A percentile compares a stretch with the other conserved stretches of the same genome.
Evolutionary conservation across 2,797 vertebrate genomes (phyloP).

Genomic region (Botia almorhae): DNA sequence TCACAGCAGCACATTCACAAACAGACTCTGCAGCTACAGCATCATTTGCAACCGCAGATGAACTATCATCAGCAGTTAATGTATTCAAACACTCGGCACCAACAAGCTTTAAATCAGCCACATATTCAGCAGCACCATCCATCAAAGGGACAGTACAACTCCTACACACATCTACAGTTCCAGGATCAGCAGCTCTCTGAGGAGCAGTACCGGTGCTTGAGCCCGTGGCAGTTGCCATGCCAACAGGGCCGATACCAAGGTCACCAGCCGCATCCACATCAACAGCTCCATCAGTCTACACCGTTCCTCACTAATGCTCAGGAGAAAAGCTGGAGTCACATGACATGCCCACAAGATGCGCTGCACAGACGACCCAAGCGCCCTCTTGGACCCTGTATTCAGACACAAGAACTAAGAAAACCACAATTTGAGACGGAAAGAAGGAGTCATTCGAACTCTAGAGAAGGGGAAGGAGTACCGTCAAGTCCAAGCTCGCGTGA

Average conservation of each 20-base stretch:
- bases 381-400: slow-evolving; percentile 15
- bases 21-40: slow-evolving; percentile 43
- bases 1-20: slow-evolving; percentile 37
- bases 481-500: slow-evolving; percentile 6
- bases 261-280: slow-evolving; percentile 15
- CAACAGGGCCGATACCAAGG: slow-evolving; percentile 26
- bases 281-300: slow-evolving; percentile 1
- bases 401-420: slow-evolving; percentile 33
- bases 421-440: slow-evolving; percentile 29
- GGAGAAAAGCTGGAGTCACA: slow-evolving; percentile 27
- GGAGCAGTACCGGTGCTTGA: slow-evolving; percentile 20
- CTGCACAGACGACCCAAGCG: slow-evolving; percentile 7
- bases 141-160: slow-evolving; percentile 1
- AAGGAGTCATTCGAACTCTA: neutral
- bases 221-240: slow-evolving; percentile 20
- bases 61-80: slow-evolving; percentile 46
- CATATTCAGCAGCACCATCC: too few relatives aligned
- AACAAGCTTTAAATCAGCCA: slow-evolving; percentile 44
- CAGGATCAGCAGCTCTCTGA: slow-evolving; percentile 28
- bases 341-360: neutral
- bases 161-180: slow-evolving; percentile 28
- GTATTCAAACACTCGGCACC: slow-evolving; percentile 53
- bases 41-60: slow-evolving; percentile 44
- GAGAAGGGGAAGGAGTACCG: slow-evolving; percentile 9
- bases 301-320: neutral